Conservation (phyloP, 1,140 invertebrate species). For the Ceratosolen fusciceps region DNA sequence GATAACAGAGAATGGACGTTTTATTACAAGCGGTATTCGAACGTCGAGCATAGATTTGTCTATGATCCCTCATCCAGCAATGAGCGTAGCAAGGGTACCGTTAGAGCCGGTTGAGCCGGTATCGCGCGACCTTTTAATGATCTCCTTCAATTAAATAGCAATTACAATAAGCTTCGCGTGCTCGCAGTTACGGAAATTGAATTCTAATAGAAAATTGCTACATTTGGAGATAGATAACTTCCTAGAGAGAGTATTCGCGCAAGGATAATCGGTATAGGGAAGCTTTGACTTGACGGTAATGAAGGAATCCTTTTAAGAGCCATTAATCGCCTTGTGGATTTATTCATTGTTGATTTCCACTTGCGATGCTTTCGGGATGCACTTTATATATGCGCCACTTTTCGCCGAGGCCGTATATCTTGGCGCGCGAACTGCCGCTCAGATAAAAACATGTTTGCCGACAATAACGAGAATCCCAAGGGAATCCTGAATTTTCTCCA, state of each 20-base stretch:
- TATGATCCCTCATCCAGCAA: background rate
- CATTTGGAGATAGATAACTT: background rate
- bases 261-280: no score
- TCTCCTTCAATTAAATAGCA: background rate
- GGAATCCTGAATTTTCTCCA: constrained; percentile 22
- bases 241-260: background rate
- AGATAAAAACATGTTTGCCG: constrained; percentile 35
- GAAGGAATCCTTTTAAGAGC: background rate
- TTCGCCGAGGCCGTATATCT: background rate
- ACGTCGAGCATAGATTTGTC: background rate
- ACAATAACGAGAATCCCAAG: constrained; percentile 22
- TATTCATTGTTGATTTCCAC: background rate
- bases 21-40: no score
- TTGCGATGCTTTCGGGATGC: no score
- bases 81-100: background rate
- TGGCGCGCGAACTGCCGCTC: background rate
- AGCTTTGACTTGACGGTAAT: no score
- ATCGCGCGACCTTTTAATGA: background rate
- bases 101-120: constrained; percentile 11
- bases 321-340: background rate
- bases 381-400: background rate
- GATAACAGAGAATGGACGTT: no score
- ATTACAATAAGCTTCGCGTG: background rate
- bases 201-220: background rate
- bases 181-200: background rate